Base-by-base conservation (phyloP, 2,113 vertebrate genomes). In the Etheostoma cragini region DNA sequence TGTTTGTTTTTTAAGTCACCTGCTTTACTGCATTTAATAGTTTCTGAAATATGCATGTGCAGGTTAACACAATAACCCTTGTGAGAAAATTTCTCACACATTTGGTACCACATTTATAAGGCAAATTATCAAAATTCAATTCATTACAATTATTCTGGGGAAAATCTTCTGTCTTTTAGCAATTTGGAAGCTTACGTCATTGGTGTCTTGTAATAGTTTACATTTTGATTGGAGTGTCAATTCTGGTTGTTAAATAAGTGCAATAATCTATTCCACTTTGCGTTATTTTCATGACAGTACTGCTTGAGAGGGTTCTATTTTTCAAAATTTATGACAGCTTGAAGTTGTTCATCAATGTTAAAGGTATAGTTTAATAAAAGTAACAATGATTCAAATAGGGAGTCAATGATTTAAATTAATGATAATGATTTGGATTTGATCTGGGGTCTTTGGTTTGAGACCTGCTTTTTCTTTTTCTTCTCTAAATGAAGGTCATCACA, bases 221-320 rank as follows among this genome's bases (percentile, higher is more conserved):
- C 30, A 60, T 62, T 75, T 75, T 74, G 73, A 78, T 71, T n/a
- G 19, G 53, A 21, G 21, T 52, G 65, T 60, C 62, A 68, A 1
- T 57, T 72, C 33, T 53, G 8, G 26, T 63, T 8, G 33, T 22
- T 45, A 16, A 71, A 14, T 47, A 56, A 45, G n/a, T 33, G 21
- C 19, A 69, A 26, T 14, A 53, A 52, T 53, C 58, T 65, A 56
- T 21, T 6, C 6, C 50, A 54, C 62, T 54, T 45, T 63, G 53
- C 38, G 21, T 3, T 42, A 42, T 42, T 12, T 24, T 78, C 35
- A 49, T 45, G 49, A 45, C 42, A 14, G 58, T 62, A 61, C 8
- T 61, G 58, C 14, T 3, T 1, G 5, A 12, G 57, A 19, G 38
- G 26, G 33, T 21, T 21, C 2, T 46, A 79, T 17, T 71, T 47